Conservation (phyloP, 2,888 invertebrate genomes). For the Pterobdella sp. region DNA sequence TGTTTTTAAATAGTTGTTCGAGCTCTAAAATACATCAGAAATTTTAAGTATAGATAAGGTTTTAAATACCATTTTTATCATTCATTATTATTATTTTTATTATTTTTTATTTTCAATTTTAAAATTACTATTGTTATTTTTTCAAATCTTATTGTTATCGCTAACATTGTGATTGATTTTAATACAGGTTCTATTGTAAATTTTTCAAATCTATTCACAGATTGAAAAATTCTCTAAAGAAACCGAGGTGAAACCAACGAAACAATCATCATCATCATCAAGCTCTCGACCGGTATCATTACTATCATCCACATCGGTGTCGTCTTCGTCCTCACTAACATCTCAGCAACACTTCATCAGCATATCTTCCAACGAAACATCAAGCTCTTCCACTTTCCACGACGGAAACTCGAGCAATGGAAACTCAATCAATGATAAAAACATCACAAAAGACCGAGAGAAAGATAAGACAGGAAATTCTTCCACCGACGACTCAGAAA, state of each 20-base stretch:
- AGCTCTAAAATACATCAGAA: no score
- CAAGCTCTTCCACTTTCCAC: background rate
- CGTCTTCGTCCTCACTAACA: background rate
- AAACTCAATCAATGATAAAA: background rate
- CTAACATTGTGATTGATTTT: background rate
- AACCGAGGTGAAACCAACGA: background rate
- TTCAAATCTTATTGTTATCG: background rate
- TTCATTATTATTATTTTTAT: no score
- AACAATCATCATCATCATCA: constrained; percentile 5
- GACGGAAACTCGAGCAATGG: background rate
- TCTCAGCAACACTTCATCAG: background rate
- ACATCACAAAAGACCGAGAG: background rate
- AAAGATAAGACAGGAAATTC: background rate
- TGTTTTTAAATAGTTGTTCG: no score
- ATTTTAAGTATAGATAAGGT: no score
- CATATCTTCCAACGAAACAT: background rate
- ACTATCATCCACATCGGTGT: background rate
- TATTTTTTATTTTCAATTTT: no score
- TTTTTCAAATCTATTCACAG: no score
- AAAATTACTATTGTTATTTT: background rate
- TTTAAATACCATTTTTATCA: no score
- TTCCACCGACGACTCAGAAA: background rate
- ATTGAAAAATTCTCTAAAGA: background rate
- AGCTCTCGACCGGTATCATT: background rate
- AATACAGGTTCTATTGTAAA: no score